Conservation (phyloP, 2,113 vertebrate species). For the Takifugu bimaculatus region DNA sequence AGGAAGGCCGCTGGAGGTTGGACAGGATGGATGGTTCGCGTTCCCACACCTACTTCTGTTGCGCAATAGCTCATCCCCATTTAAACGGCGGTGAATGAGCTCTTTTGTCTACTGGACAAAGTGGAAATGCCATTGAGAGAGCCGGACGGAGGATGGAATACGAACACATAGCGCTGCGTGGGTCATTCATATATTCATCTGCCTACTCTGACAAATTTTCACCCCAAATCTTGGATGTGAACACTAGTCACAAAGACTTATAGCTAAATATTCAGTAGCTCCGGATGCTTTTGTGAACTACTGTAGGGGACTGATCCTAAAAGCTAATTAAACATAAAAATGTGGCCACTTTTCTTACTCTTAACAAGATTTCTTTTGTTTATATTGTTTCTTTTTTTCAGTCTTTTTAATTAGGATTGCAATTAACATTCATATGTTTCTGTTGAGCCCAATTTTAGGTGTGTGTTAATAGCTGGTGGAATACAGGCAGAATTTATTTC, state of each 20-base stretch:
- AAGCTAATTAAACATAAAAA: no score
- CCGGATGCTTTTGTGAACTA: no score
- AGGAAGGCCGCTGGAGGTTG: conserved; percentile 51
- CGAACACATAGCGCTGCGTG: no score
- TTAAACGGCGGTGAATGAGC: conserved; percentile 50
- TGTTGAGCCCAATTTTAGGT: conserved; percentile 21
- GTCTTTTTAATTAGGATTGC: not conserved
- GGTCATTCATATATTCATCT: no score
- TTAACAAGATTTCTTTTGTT: not conserved
- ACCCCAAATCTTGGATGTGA: not conserved
- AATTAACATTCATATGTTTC: not conserved
- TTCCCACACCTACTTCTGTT: conserved; percentile 65
- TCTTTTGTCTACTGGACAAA: conserved; percentile 48
- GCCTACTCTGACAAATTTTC: not conserved
- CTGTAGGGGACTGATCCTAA: no score
- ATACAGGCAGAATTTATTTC: not conserved
- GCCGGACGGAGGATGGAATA: conserved; percentile 2
- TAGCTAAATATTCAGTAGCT: no score
- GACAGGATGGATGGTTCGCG: conserved; percentile 46
- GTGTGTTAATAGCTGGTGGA: conserved; percentile 11
- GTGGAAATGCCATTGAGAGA: not conserved
- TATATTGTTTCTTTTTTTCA: not conserved
- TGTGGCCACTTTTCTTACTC: not conserved
- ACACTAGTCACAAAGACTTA: no score
- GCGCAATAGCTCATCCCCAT: conserved; percentile 51